These are phyloP conservation scores for Papilio aristodemus DNA, from an alignment of 1,140 invertebrate species.

Conservation along the genomic window DNA sequence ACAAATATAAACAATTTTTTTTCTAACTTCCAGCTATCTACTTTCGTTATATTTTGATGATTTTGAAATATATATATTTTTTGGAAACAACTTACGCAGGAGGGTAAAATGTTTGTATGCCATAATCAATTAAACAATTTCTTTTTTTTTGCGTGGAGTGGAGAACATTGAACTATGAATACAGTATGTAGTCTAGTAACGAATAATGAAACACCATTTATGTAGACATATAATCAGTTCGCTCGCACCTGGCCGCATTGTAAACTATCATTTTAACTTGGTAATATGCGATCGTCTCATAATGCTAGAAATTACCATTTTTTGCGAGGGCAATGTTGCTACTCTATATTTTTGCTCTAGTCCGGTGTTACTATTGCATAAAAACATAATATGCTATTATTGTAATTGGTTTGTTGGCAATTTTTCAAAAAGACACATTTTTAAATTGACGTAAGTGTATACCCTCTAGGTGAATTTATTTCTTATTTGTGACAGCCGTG, in stretches of 20 bases:
- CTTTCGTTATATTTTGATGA: too few relatives aligned
- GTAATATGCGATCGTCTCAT: slow-evolving; percentile 13
- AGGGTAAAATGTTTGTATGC: too few relatives aligned
- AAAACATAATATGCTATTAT: slow-evolving; percentile 13
- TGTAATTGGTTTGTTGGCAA: slow-evolving; percentile 10
- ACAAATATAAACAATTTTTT: too few relatives aligned
- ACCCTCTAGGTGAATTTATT: background rate
- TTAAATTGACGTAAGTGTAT: slow-evolving; percentile 6
- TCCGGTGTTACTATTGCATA: slow-evolving; percentile 2
- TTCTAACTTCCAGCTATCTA: too few relatives aligned
- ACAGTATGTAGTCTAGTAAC: background rate
- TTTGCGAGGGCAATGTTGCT: slow-evolving; percentile 19
- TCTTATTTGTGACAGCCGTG: background rate
- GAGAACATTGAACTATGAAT: background rate
- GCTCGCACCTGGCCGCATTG: slow-evolving; percentile 26
- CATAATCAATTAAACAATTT: background rate
- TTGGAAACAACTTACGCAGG: too few relatives aligned
- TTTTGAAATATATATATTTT: too few relatives aligned
- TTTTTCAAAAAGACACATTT: slow-evolving; percentile 4
- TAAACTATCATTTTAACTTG: slow-evolving; percentile 26
- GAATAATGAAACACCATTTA: background rate
- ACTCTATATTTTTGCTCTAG: slow-evolving; percentile 10
- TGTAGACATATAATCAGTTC: slow-evolving; percentile 21
- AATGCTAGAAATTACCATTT: slow-evolving; percentile 15
- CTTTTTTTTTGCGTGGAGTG: background rate